These are phyloP conservation scores for Eupithecia abbreviata DNA, from an alignment of 2,888 invertebrate genomes.

Conservation along the genomic window DNA sequence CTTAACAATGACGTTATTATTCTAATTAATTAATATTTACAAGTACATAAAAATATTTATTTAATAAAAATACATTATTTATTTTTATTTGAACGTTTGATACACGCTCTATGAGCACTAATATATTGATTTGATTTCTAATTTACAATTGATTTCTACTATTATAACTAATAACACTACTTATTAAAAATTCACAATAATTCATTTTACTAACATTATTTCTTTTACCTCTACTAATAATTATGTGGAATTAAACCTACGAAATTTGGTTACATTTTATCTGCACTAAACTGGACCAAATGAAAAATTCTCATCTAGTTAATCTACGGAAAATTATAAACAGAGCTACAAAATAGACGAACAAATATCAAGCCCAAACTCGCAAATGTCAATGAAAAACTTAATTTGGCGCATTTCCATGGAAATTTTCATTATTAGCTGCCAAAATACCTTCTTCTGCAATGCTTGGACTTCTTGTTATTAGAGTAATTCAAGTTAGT, in stretches of 20 bases:
- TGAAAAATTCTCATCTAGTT: not conserved
- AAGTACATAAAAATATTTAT: slow-evolving; percentile 9
- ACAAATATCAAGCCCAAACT: not conserved
- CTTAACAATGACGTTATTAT: slow-evolving; percentile 10
- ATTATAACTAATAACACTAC: not conserved
- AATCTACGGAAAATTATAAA: not conserved
- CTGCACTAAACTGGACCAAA: not conserved
- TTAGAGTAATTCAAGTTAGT: not conserved
- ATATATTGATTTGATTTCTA: slow-evolving; percentile 1
- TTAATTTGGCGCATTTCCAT: slow-evolving; percentile 5
- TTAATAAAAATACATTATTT: slow-evolving; percentile 19
- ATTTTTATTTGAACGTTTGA: not conserved
- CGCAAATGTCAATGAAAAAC: not conserved
- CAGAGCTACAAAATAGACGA: not conserved
- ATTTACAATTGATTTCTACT: not conserved
- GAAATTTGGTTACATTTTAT: not conserved
- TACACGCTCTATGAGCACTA: slow-evolving; percentile 19
- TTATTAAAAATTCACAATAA: not conserved
- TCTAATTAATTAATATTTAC: slow-evolving; percentile 2
- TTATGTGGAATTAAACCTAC: too few relatives aligned
- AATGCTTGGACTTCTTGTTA: not conserved
- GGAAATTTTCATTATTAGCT: not conserved
- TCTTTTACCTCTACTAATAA: not conserved
- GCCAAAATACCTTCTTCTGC: not conserved
- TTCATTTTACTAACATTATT: not conserved